Base-by-base conservation (phyloP, 2,888 invertebrate genomes). In the Limnephilus auricula region DNA sequence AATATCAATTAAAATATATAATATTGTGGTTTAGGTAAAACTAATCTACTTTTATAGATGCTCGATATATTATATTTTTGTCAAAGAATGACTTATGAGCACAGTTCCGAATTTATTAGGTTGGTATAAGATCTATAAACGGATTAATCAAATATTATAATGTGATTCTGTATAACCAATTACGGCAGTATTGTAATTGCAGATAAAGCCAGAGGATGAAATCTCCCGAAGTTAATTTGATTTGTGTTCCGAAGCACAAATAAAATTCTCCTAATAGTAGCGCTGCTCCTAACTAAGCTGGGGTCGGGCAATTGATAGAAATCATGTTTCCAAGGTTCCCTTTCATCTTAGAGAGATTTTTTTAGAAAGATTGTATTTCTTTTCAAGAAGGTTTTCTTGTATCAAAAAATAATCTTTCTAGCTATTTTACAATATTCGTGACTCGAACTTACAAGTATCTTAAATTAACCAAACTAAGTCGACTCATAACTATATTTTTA, bases 171-270 rank as follows among this genome's bases (percentile, higher is more conserved):
- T 50, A 12, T 50, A 50, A 65, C 31, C 87, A 86, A 50, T 86
- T 86, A 50, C 31, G 78, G 9, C 30, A 50, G 12, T 2, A 87
- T 87, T 87, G 50, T 87, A 87, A 87, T 87, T 87, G 87, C 65
- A 87, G 31, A 87, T 87, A 87, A 87, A 87, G 50, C 31, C 65
- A 32, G 32, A 65, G 78, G 45, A 65, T 87, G 31, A 86, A 86
- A 25, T 25, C 65, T 65, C 25, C 32, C 32, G 12, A 45, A 15
- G 31, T 34, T 50, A 87, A 87, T 90, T 90, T 87, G 34, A 87
- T 90, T 90, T 86, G 34, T 87, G 40, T 79, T 90, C 40, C 79
- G 9, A 31, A 80, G 79, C 45, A 80, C 90, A 45, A 90, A 90
- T 87, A 80, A 90, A 79, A 90, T 45, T 79, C 45, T 45, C 85